A percentile compares a stretch with the other conserved stretches of the same genome.
Conservation (phyloP, 2,113 vertebrate genomes). For the Thermophis baileyi region DNA sequence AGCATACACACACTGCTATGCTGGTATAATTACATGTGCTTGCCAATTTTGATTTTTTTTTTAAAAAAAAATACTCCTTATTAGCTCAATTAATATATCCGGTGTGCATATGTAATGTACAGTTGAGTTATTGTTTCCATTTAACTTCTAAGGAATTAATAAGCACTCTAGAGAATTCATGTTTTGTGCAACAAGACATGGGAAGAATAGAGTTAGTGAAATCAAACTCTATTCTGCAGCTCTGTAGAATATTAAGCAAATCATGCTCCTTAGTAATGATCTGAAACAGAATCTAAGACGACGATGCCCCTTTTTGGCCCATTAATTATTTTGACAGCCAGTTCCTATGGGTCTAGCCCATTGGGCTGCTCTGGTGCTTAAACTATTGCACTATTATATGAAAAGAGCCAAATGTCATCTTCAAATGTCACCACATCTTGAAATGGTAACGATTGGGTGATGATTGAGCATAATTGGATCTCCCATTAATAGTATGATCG, state of each 20-base stretch:
- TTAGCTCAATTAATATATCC: background rate
- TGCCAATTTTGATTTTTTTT: background rate
- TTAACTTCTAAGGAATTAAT: background rate
- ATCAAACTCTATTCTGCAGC: background rate
- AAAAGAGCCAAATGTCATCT: background rate
- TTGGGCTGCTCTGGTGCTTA: background rate
- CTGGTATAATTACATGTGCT: background rate
- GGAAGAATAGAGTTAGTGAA: background rate
- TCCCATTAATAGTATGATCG: background rate
- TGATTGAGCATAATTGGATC: background rate
- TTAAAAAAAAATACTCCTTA: background rate
- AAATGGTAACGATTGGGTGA: background rate
- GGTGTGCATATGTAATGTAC: background rate
- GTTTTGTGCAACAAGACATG: background rate
- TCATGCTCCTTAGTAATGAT: background rate
- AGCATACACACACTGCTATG: background rate
- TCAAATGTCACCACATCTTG: background rate
- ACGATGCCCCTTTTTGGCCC: background rate
- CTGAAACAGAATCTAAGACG: background rate
- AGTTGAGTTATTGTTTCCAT: background rate
- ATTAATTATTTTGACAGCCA: background rate
- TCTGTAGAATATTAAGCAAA: background rate
- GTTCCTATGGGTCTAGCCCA: background rate
- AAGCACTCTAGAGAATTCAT: background rate
- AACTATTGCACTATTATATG: background rate